Evolutionary conservation across 2,888 invertebrate genomes (phyloP).

Genomic region (Polyploca ridens): DNA sequence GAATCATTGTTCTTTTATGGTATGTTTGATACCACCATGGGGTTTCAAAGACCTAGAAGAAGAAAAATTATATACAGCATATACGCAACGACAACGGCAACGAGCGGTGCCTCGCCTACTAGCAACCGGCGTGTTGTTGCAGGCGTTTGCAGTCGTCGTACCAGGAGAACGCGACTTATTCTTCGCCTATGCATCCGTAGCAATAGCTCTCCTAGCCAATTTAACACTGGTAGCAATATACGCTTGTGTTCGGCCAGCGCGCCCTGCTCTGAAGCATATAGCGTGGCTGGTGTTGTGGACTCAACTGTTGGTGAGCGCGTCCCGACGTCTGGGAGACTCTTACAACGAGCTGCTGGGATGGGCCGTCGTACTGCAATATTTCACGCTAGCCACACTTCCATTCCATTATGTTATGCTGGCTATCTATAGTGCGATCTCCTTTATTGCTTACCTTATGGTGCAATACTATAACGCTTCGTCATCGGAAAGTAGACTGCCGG

Average conservation of each 20-base stretch:
- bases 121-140: constrained; percentile 64
- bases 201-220: constrained; percentile 54
- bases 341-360: constrained; percentile 89
- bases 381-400: constrained; percentile 90
- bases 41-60: constrained; percentile 67
- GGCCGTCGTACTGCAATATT: constrained; percentile 89
- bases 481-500: constrained; percentile 59
- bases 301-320: constrained; percentile 66
- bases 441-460: constrained; percentile 60
- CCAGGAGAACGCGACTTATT: constrained; percentile 69
- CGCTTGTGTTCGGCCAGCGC: constrained; percentile 46
- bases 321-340: constrained; percentile 78
- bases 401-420: constrained; percentile 72
- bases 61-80: constrained; percentile 69
- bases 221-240: constrained; percentile 55
- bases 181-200: constrained; percentile 59
- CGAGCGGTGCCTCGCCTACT: constrained; percentile 70
- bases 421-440: constrained; percentile 61
- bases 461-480: constrained; percentile 69
- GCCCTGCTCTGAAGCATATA: constrained; percentile 86
- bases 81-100: constrained; percentile 71
- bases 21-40: constrained; percentile 70
- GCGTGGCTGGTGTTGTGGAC: constrained; percentile 86
- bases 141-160: constrained; percentile 64
- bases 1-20: constrained; percentile 53